phyloP scores from a whole-genome alignment of 2,888 invertebrate genomes.

The Plebejus anna region DNA sequence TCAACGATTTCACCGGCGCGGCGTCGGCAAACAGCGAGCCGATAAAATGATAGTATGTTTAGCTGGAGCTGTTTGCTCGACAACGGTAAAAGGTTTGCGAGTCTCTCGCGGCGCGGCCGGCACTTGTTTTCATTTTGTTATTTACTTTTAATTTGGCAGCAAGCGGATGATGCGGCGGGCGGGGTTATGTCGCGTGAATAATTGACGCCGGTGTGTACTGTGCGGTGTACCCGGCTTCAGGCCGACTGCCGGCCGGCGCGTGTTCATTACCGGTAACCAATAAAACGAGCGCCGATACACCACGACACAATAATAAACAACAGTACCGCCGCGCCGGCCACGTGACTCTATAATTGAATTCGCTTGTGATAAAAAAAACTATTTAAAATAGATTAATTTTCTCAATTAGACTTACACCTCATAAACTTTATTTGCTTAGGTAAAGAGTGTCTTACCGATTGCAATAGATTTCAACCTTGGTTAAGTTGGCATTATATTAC shows the following conservation, averaged over 20 bases:
- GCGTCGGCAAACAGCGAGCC: conserved; percentile 68
- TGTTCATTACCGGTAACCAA: conserved; percentile 21
- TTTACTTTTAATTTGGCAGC: conserved; percentile 81
- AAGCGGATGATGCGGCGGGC: conserved; percentile 72
- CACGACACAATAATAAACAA: not conserved
- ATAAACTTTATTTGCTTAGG: not conserved
- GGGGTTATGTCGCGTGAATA: conserved; percentile 72
- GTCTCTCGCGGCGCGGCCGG: conserved; percentile 66
- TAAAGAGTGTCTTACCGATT: not conserved
- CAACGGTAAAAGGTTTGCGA: conserved; percentile 78
- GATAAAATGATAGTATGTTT: conserved; percentile 76
- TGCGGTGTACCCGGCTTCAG: not conserved
- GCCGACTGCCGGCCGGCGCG: conserved; percentile 28
- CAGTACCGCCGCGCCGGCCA: not conserved
- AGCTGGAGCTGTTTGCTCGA: conserved; percentile 73
- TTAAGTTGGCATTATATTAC: not conserved
- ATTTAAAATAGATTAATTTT: conserved; percentile 9
- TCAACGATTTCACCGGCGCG: conserved; percentile 64
- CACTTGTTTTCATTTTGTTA: conserved; percentile 79
- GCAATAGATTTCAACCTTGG: not conserved
- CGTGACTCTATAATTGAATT: conserved; percentile 17
- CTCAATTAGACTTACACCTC: conserved; percentile 1
- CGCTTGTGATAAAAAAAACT: conserved; percentile 1
- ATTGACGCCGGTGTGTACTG: conserved; percentile 54
- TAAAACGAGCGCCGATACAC: conserved; percentile 1